phyloP scores from a whole-genome alignment of 1,140 invertebrate genomes.

The Tenebrio molitor region DNA sequence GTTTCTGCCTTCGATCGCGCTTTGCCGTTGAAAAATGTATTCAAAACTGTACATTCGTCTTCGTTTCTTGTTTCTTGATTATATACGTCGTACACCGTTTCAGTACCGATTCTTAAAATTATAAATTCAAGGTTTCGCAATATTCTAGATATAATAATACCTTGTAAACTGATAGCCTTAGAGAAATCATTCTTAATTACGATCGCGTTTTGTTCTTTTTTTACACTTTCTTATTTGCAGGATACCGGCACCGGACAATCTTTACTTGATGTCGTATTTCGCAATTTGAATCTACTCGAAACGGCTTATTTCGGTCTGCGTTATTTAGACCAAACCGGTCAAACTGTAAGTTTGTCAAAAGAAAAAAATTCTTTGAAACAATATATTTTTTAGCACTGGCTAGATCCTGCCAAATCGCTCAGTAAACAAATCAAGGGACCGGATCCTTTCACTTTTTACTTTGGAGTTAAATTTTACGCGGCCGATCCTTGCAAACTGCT shows the following conservation, averaged over 20 bases:
- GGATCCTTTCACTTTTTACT: slow-evolving; percentile 92
- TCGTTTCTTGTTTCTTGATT: slow-evolving; percentile 20
- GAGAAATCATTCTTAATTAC: slow-evolving; percentile 47
- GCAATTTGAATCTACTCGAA: slow-evolving; percentile 91
- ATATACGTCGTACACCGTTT: not conserved
- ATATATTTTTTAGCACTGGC: slow-evolving; percentile 80
- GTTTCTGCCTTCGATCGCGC: slow-evolving; percentile 17
- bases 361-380: slow-evolving; percentile 9
- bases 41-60: slow-evolving; percentile 20
- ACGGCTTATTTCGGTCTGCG: slow-evolving; percentile 94
- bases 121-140: slow-evolving; percentile 27
- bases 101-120: slow-evolving; percentile 10
- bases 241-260: slow-evolving; percentile 87
- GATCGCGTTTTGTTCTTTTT: not conserved
- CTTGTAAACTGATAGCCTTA: slow-evolving; percentile 14
- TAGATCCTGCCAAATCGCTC: slow-evolving; percentile 88
- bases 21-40: slow-evolving; percentile 26
- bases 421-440: slow-evolving; percentile 82
- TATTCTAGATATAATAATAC: too few relatives aligned
- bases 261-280: slow-evolving; percentile 88
- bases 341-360: slow-evolving; percentile 78
- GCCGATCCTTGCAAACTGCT: slow-evolving; percentile 96
- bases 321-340: slow-evolving; percentile 88
- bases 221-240: slow-evolving; percentile 71
- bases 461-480: slow-evolving; percentile 99